These are phyloP conservation scores for Thecophora atra DNA, from an alignment of 2,888 invertebrate genomes.

Conservation along the genomic window DNA sequence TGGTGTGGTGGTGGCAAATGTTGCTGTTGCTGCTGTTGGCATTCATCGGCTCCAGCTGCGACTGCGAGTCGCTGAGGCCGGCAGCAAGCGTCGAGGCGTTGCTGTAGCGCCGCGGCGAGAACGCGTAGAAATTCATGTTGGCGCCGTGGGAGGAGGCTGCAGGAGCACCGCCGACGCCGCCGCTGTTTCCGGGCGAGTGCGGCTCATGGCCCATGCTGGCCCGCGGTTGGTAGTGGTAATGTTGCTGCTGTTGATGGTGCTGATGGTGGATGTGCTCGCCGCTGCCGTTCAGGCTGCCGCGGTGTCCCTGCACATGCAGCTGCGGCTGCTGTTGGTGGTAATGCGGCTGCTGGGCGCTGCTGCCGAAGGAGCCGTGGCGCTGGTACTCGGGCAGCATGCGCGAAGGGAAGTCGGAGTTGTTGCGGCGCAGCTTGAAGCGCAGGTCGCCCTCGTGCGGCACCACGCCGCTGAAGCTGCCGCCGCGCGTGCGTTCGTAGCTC, in stretches of 20 bases:
- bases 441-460: conserved; percentile 61
- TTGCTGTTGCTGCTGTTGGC: conserved; percentile 33
- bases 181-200: conserved; percentile 10
- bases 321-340: conserved; percentile 41
- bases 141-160: conserved; percentile 43
- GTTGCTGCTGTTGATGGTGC: conserved; percentile 43
- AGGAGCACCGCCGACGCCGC: background rate
- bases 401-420: conserved; percentile 61
- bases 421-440: conserved; percentile 60
- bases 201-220: conserved; percentile 52
- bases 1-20: conserved; percentile 39
- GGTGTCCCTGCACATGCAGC: conserved; percentile 4
- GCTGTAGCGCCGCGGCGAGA: conserved; percentile 71
- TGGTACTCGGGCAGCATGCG: conserved; percentile 45
- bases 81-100: conserved; percentile 70
- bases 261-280: conserved; percentile 39
- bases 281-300: conserved; percentile 29
- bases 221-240: conserved; percentile 54
- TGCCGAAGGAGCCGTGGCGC: conserved; percentile 37
- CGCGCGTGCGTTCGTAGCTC: conserved; percentile 63
- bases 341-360: conserved; percentile 38
- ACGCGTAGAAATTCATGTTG: conserved; percentile 56
- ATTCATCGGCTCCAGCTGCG: conserved; percentile 35
- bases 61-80: conserved; percentile 43
- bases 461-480: conserved; percentile 66